phyloP scores from a whole-genome alignment of 2,888 invertebrate genomes.

The Synanthedon tipuliformis region DNA sequence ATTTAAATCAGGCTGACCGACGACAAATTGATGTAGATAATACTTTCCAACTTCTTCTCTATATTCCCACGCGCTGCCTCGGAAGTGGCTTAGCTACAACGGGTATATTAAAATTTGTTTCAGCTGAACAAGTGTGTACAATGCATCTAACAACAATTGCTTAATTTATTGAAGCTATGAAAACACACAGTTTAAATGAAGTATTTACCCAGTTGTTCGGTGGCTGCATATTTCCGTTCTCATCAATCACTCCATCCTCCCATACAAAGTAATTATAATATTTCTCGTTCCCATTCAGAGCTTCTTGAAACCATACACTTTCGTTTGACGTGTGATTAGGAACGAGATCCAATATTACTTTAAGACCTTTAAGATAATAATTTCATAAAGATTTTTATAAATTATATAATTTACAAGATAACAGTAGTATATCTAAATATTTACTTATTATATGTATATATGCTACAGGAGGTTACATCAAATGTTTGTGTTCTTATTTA shows the following conservation, averaged over 20 bases:
- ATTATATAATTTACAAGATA: too few species aligned
- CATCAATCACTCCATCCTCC: slow-evolving; percentile 67
- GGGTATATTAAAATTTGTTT: too few species aligned
- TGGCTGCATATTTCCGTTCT: slow-evolving; percentile 59
- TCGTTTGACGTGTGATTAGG: slow-evolving; percentile 83
- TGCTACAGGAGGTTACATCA: too few species aligned
- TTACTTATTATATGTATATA: too few species aligned
- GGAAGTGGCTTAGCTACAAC: slow-evolving; percentile 65
- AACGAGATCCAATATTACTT: slow-evolving; percentile 75
- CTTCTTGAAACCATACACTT: slow-evolving; percentile 86
- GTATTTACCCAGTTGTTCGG: slow-evolving; percentile 79
- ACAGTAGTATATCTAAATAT: too few species aligned
- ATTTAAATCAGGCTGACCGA: slow-evolving; percentile 81
- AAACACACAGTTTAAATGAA: background rate
- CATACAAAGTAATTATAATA: slow-evolving; percentile 82
- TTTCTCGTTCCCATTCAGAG: slow-evolving; percentile 69
- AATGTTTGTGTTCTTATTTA: too few species aligned
- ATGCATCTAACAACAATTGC: background rate
- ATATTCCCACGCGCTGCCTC: slow-evolving; percentile 81
- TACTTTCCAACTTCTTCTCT: slow-evolving; percentile 73
- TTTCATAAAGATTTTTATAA: background rate
- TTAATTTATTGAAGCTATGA: background rate
- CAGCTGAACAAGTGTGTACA: too few species aligned
- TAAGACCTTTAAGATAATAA: slow-evolving; percentile 39
- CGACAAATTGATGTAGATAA: slow-evolving; percentile 79